Evolutionary conservation across 2,113 vertebrate genomes (phyloP), one percentile per base, ranked within the genome.

Genomic region (Erythrocercus mccallii): DNA sequence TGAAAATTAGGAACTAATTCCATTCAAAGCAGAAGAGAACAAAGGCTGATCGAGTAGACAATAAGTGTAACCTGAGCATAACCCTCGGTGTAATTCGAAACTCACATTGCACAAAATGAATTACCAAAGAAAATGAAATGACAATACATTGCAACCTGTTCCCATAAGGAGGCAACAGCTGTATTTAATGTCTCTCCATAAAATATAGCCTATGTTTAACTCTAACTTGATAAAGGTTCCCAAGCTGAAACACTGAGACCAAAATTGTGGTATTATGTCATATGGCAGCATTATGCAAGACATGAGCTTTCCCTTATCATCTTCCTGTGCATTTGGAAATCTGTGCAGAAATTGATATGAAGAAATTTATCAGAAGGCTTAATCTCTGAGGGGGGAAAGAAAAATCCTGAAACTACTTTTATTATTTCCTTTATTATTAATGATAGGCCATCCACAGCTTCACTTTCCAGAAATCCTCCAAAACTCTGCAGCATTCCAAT

Each of bases 311-410:
- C 40, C 47, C 15, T 81, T 54, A 42, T 38, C 15, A n/a, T 53
- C 65, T 47, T 76, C 54, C 33, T 35, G 4, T 42, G 27, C 40
- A 37, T 64, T 61, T 84, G 57, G 81, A 86, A 91, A 91, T 81
- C 64, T 83, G 13, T 51, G 53, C 79, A 86, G 80, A 72, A 95
- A 86, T 54, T 37, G 35, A 22, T 44, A 53, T 48, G 84, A 74
- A 86, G 60, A 86, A 84, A 84, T 91, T 84, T 81, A 89, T 89
- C 56, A 86, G 65, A 64, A 92, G 33, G 53, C 12, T 68, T 79
- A 74, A 76, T 50, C 37, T 81, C 50, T 27, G n/a, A n/a, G 27
- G 5, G 6, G 8, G 6, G 5, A 44, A 51, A 33, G 47, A 33
- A 19, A 18, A 45, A 38, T 48, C 37, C 60, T 0, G 0, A 70